These are phyloP conservation scores for Riparia riparia DNA, from an alignment of 2,113 vertebrate species.

Conservation along the genomic window DNA sequence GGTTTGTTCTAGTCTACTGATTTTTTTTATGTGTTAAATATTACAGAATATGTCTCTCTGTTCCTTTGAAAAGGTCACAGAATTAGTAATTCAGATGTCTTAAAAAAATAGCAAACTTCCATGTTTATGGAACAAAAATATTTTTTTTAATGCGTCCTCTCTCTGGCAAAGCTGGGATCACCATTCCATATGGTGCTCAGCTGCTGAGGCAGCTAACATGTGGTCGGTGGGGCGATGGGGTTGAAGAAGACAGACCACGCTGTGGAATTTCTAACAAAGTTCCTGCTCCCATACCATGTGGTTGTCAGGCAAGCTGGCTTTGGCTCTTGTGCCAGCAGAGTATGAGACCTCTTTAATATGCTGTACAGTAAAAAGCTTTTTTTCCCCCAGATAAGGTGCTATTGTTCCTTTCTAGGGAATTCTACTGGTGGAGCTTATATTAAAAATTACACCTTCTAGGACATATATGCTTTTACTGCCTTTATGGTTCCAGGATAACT, in stretches of 20 bases:
- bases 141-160: fast-evolving
- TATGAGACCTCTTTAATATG: not conserved
- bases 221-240: not conserved
- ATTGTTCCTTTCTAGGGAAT: not conserved
- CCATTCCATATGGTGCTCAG: not conserved
- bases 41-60: not conserved
- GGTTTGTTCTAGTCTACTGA: not conserved
- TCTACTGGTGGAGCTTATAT: not conserved
- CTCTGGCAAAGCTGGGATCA: not conserved
- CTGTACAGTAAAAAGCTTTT: not conserved
- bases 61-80: constrained; percentile 3
- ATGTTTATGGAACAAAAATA: not conserved
- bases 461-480: not conserved
- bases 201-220: not conserved
- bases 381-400: not conserved
- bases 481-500: not conserved
- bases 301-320: not conserved
- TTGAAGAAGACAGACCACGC: not conserved
- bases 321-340: not conserved
- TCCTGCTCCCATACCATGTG: not conserved
- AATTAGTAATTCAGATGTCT: not conserved
- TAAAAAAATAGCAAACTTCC: not conserved
- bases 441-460: not conserved
- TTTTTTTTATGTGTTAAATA: not conserved
- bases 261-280: not conserved